Base-by-base conservation (phyloP, 2,888 invertebrate genomes). In the Lepidocyrtinus sp. region DNA sequence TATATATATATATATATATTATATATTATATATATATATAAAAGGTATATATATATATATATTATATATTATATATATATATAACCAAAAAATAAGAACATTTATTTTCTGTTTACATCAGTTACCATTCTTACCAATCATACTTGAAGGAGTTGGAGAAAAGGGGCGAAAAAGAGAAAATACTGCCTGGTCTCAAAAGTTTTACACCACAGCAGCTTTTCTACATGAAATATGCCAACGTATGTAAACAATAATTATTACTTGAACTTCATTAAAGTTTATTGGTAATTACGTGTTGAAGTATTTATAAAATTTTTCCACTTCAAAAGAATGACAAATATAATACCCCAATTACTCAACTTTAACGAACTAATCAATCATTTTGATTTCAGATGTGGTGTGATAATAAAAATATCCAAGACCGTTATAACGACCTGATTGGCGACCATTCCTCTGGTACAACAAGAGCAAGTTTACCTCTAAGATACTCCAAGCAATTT, bases 381-480 rank as follows among this genome's bases (percentile, higher is more conserved):
- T n/a, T n/a, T n/a, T n/a, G n/a, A 15, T 63, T n/a, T 7, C 21
- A 79, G 79, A 73, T 74, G 73, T 79, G 79, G 79, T 79, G 79
- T 62, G 79, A 79, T 25, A 73, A 79, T n/a, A 73, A 73, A 21
- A 63, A 68, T 25, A 46, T 68, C 15, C 68, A 73, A 12, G 67
- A 50, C 24, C 19, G 21, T 0, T 78, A 24, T 22, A 67, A 68
- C 1, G 78, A 78, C 22, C 9, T 73, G 50, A 17, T 73, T 1
- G 9, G 26, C 0, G 50, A 63, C 22, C 78, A 78, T 21, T 68
- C 72, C 21, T 19, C 73, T 17, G 78, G 78, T 5, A 78, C 64
- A 3, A 73, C 63, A 1, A 19, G 78, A 1, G 78, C 78, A 21
- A 73, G 72, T 2, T 15, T 78, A 12, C 78, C 78, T 0, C 1